Base-by-base conservation (phyloP, 2,797 vertebrate genomes). In the Myripristis jacobus region DNA sequence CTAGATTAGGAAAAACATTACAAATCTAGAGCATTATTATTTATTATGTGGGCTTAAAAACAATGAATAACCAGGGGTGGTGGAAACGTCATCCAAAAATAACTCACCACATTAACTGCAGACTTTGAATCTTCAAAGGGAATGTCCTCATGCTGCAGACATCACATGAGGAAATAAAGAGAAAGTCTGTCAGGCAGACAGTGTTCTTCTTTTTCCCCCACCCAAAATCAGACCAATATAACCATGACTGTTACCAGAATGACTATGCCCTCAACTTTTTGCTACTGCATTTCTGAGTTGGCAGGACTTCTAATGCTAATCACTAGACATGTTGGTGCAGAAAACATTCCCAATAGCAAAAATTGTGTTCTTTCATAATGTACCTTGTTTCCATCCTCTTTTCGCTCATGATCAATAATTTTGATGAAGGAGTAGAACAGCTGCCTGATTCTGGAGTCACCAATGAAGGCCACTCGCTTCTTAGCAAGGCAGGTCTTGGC, bases 401-500 rank as follows among this genome's bases (percentile, higher is more conserved):
- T 96, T 78, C 89, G 87, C 58, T 95, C 94, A 22, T 97, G 95
- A 74, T 96, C 94, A 74, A 99, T 93, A 70, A 97, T 93, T 92
- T 96, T 96, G 84, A 97, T 81, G 87, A 97, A 99, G 43, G 98
- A 95, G 86, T 96, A 96, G 88, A 98, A 99, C 1, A 99, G 91
- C 73, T 98, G 96, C 63, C 97, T 95, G 84, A 99, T 96, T 90
- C 98, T 94, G 80, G 98, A 99, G 88, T 99, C 98, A 73, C 98
- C 98, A 31, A 98, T 70, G 92, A 99, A 99, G 51, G 93, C 94
- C 83, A 99, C 88, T 22, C 92, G 93, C 89, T 96, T 98, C 86
- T 95, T 91, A 88, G 91, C 48, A 59, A 99, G 96, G 90, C 98
- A 99, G 71, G 85, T 91, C 93, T 96, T 96, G 84, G 96, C 95